phyloP scores from a whole-genome alignment of 2,113 vertebrate species.

The Rhinichthys klamathensis region DNA sequence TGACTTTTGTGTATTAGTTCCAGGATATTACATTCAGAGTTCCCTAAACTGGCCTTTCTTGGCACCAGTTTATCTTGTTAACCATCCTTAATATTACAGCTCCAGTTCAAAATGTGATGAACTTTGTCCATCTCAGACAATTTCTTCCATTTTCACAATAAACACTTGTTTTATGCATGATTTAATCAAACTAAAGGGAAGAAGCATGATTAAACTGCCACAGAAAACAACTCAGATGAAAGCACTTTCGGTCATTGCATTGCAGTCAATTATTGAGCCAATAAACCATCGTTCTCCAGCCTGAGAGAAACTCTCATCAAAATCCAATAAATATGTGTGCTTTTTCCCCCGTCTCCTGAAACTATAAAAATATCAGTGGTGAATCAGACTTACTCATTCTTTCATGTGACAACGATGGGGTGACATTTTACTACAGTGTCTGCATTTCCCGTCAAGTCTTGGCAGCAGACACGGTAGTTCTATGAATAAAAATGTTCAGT shows the following conservation, averaged over 20 bases:
- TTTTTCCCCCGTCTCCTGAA: background rate
- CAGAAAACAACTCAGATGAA: background rate
- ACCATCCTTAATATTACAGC: no score
- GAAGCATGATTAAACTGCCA: background rate
- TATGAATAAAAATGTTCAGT: background rate
- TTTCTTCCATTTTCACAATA: background rate
- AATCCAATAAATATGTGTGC: background rate
- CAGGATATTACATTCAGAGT: background rate
- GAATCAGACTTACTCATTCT: background rate
- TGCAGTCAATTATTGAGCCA: background rate
- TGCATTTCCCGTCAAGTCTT: background rate
- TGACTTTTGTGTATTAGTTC: background rate
- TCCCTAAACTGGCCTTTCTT: background rate
- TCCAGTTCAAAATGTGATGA: background rate
- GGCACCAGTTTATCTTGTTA: background rate
- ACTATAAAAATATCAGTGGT: background rate
- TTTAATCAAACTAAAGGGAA: background rate
- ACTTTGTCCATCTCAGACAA: background rate
- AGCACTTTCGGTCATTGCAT: constrained; percentile 14
- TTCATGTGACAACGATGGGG: background rate
- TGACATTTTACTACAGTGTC: constrained; percentile 14
- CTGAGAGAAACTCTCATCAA: constrained; percentile 12
- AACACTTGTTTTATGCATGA: background rate
- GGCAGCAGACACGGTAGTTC: background rate
- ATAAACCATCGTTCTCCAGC: background rate